These are phyloP conservation scores for Diabrotica virgifera DNA, from an alignment of 1,140 invertebrate species.

Conservation along the genomic window DNA sequence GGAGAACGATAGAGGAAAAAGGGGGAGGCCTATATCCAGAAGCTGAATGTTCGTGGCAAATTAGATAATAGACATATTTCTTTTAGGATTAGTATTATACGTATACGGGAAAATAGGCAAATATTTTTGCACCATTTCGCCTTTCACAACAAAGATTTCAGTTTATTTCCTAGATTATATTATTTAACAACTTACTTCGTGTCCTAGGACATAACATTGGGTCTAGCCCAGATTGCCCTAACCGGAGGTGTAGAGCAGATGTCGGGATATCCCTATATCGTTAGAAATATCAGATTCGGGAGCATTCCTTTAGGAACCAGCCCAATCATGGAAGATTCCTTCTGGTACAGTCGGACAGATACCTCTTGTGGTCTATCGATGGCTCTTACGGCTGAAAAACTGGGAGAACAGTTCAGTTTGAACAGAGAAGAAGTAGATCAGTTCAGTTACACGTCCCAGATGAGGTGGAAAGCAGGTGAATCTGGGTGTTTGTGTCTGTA, in stretches of 20 bases:
- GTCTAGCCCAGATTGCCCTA: slow-evolving; percentile 83
- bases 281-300: slow-evolving; percentile 87
- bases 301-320: slow-evolving; percentile 72
- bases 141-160: too few relatives aligned
- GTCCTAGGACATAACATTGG: slow-evolving; percentile 84
- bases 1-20: too few relatives aligned
- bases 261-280: slow-evolving; percentile 88
- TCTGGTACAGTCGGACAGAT: slow-evolving; percentile 91
- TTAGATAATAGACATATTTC: too few relatives aligned
- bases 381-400: slow-evolving; percentile 96
- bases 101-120: too few relatives aligned
- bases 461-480: slow-evolving; percentile 74
- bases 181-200: neutral
- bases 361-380: slow-evolving; percentile 88
- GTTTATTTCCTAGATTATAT: too few relatives aligned
- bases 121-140: too few relatives aligned
- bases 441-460: slow-evolving; percentile 83
- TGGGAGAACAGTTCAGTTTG: slow-evolving; percentile 87
- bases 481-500: neutral
- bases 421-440: slow-evolving; percentile 83
- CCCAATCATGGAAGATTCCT: slow-evolving; percentile 82
- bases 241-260: slow-evolving; percentile 94
- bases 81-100: too few relatives aligned
- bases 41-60: too few relatives aligned
- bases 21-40: too few relatives aligned